Conservation (phyloP, 2,113 vertebrate genomes). For the Tetrao urogallus region DNA sequence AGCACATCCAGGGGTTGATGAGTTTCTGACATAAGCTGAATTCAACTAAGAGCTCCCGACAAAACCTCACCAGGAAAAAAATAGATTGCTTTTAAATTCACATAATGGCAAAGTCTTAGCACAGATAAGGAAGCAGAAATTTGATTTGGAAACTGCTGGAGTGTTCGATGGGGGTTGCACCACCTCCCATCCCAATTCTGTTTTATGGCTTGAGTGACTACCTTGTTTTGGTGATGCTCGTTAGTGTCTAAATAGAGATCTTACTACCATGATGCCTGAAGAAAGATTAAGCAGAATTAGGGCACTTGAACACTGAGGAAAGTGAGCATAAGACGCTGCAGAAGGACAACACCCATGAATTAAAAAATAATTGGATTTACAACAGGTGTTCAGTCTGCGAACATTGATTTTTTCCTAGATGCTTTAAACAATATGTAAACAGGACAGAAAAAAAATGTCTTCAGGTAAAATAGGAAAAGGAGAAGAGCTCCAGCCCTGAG, state of each 20-base stretch:
- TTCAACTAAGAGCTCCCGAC: neutral
- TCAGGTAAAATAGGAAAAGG: neutral
- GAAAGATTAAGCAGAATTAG: conserved; percentile 49
- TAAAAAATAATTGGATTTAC: conserved; percentile 31
- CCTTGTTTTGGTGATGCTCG: conserved; percentile 40
- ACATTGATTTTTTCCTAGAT: neutral
- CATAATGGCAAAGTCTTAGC: neutral
- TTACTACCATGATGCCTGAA: conserved; percentile 19
- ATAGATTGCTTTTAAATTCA: neutral
- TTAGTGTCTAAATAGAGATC: neutral
- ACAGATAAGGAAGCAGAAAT: neutral
- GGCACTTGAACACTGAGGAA: conserved; percentile 3
- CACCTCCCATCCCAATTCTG: neutral
- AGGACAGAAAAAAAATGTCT: neutral
- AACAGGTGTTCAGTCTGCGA: neutral
- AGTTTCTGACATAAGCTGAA: neutral
- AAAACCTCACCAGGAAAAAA: neutral
- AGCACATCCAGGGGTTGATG: neutral
- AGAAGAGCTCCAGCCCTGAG: neutral
- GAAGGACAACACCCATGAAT: conserved; percentile 47
- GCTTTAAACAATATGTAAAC: neutral
- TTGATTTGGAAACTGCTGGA: neutral
- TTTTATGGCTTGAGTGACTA: conserved; percentile 50
- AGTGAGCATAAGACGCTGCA: conserved; percentile 41
- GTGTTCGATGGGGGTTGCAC: neutral